Evolutionary conservation across 2,888 invertebrate species (phyloP), one percentile per base, ranked within the genome.

Genomic region (Tiliacea aurago): DNA sequence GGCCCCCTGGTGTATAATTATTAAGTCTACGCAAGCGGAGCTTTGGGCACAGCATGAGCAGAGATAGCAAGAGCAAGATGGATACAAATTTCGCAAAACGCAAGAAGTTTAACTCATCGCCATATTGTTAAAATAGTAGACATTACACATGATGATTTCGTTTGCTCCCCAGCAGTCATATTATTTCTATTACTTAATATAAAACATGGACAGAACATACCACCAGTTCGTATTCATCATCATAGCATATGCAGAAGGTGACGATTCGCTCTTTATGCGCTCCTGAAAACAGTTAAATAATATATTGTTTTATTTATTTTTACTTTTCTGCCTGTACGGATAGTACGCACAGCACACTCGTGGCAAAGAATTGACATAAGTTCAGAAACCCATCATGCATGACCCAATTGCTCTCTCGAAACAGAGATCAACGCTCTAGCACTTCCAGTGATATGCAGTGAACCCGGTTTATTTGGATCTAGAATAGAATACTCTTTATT

Each of bases 221-320:
- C 98, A 99, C 69, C 97, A 93, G 92, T 99, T 99, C 93, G 99
- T 98, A 89, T 97, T 97, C 76, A 98, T 94, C 99, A 99, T 99
- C 99, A 99, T 99, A 86, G 98, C 98, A 82, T 98, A 98, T 0
- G 99, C 99, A 89, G 98, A 96, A 61, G 99, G 97, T 86, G 98
- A 97, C 72, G 98, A 97, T 87, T 98, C 98, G 4, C 97, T 97
- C 88, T 99, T 97, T 97, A 99, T 99, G 70, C 98, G 97, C 90
- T 99, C 99, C 97, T 99, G 97, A 59, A 98, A 96, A 73, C 13
- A 81, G 64, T 33, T 59, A 45, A 28, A 56, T 28, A 53, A 37
- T 43, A 15, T 23, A 15, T 15, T 59, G 10, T 45, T 49, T 45
- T 51, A 43, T 20, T 33, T 43, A 51, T 56, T 20, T 41, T 41